Evolutionary conservation across 1,140 invertebrate species (phyloP).

Genomic region (Varroa destructor): DNA sequence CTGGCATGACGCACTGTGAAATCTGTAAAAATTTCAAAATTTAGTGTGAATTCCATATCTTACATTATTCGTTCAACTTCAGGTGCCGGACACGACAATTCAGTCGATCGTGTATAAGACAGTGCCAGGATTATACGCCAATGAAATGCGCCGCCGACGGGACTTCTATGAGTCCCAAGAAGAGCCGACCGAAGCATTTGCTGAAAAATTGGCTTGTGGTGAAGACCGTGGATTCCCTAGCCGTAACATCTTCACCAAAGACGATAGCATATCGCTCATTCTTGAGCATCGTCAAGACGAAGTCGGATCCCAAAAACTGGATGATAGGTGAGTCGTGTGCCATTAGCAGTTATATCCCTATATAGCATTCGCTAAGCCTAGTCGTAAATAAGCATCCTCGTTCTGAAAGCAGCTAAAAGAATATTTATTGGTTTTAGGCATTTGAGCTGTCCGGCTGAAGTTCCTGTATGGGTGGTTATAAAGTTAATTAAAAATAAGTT

Average conservation of each 20-base stretch:
- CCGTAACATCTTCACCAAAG: slow-evolving; percentile 25
- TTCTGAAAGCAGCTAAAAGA: too few species aligned
- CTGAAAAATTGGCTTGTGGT: background rate
- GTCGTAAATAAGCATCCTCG: too few species aligned
- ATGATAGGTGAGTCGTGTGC: too few species aligned
- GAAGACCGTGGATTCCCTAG: slow-evolving; percentile 6
- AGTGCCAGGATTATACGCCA: slow-evolving; percentile 43
- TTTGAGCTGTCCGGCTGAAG: background rate
- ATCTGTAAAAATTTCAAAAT: slow-evolving; percentile 39
- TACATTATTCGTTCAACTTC: slow-evolving; percentile 9
- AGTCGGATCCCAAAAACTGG: background rate
- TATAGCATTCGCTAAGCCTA: too few species aligned
- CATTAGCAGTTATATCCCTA: too few species aligned
- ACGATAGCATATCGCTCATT: slow-evolving; percentile 17
- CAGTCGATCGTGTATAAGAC: slow-evolving; percentile 46
- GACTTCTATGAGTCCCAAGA: slow-evolving; percentile 38
- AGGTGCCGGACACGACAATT: slow-evolving; percentile 40
- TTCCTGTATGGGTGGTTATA: background rate
- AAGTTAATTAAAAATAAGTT: slow-evolving; percentile 12
- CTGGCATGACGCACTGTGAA: slow-evolving; percentile 43
- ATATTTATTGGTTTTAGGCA: background rate
- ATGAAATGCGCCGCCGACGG: slow-evolving; percentile 43
- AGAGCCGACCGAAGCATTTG: background rate
- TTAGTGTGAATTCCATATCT: background rate
- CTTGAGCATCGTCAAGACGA: slow-evolving; percentile 9